Percentiles rank a stretch among this genome's conserved stretches.
Conservation (phyloP, 2,888 invertebrate species). For the Actias luna region DNA sequence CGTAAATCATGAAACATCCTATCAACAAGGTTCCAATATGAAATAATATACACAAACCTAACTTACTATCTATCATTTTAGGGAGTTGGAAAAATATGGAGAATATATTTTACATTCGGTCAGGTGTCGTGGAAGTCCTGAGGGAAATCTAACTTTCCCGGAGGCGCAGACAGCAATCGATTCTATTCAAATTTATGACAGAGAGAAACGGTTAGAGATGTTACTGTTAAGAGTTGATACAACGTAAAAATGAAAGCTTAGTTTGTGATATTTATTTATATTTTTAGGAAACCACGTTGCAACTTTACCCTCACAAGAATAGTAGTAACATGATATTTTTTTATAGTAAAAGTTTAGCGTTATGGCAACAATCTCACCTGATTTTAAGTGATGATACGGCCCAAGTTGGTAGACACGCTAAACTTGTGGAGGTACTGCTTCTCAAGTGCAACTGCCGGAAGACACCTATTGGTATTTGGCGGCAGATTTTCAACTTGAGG, state of each 20-base stretch:
- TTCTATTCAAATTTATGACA: conserved; percentile 82
- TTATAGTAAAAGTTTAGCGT: no score
- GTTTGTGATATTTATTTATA: not conserved
- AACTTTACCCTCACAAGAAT: no score
- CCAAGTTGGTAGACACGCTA: no score
- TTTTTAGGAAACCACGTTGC: no score
- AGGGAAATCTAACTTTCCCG: conserved; percentile 81
- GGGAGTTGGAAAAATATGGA: conserved; percentile 55
- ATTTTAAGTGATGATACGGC: no score
- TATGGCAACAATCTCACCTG: no score
- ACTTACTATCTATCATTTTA: conserved; percentile 46
- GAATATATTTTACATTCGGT: conserved; percentile 80
- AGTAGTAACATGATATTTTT: no score
- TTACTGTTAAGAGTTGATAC: conserved; percentile 49
- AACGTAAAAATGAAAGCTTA: not conserved
- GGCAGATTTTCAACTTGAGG: no score
- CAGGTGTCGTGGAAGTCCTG: conserved; percentile 78
- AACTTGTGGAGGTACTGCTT: no score
- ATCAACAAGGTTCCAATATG: conserved; percentile 6
- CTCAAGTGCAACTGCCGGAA: no score
- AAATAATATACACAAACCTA: conserved; percentile 4
- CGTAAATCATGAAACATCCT: conserved; percentile 7
- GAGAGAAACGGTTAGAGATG: conserved; percentile 66
- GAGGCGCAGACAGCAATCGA: conserved; percentile 81
- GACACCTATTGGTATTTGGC: no score